Conservation (phyloP, 2,797 vertebrate species). For the Momotus momota region DNA sequence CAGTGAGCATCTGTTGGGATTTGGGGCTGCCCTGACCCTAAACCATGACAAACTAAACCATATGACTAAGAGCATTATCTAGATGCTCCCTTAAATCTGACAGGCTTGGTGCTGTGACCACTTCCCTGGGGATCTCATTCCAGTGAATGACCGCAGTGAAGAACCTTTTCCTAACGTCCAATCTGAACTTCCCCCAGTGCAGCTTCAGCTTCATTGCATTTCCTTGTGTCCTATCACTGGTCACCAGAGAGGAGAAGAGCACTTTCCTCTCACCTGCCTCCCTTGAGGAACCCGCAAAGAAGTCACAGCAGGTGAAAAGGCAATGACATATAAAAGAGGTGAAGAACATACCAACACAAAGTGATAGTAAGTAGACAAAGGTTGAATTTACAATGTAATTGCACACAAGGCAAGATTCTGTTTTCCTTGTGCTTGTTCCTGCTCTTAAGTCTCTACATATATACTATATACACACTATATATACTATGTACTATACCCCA, state of each 20-base stretch:
- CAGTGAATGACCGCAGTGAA: background rate
- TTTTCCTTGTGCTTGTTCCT: background rate
- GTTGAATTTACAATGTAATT: background rate
- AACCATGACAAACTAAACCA: background rate
- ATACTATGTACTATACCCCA: background rate
- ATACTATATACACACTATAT: background rate
- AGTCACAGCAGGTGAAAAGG: background rate
- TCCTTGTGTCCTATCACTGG: fast-evolving
- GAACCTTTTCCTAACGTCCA: background rate
- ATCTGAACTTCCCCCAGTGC: background rate
- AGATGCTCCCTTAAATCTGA: background rate
- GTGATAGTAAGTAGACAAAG: background rate
- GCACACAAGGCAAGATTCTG: background rate
- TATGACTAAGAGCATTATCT: background rate
- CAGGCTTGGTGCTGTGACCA: background rate
- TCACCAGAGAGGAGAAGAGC: background rate
- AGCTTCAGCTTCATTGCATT: background rate
- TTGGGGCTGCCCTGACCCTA: too few relatives aligned
- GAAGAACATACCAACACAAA: background rate
- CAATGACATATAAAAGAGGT: background rate
- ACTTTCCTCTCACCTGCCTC: fast-evolving
- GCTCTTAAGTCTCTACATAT: background rate
- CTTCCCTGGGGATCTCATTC: background rate
- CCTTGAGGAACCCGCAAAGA: background rate
- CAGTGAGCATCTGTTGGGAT: too few relatives aligned